phyloP scores from a whole-genome alignment of 2,113 vertebrate species.

The Myotis brandtii region DNA sequence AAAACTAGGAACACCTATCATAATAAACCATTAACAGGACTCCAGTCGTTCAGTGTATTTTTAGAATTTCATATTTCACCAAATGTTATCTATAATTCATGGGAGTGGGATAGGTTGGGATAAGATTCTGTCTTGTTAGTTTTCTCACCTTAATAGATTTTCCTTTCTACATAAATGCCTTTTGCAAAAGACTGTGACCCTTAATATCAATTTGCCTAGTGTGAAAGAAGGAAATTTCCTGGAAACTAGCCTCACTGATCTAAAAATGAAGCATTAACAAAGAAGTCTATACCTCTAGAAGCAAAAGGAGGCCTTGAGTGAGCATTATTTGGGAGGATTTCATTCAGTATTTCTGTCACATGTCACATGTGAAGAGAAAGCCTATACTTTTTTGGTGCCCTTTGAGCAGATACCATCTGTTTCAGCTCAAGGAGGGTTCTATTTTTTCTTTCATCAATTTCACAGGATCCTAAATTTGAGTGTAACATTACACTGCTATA shows the following conservation, averaged over 20 bases:
- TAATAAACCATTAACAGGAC: slow-evolving; percentile 83
- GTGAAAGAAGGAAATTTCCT: slow-evolving; percentile 44
- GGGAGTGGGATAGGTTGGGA: slow-evolving; percentile 67
- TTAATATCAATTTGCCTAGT: slow-evolving; percentile 61
- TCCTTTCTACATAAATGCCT: slow-evolving; percentile 63
- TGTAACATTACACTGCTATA: neutral
- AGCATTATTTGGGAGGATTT: slow-evolving; percentile 1
- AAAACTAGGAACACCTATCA: slow-evolving; percentile 77
- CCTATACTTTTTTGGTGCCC: neutral
- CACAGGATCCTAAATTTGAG: neutral
- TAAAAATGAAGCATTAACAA: neutral
- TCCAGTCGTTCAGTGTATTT: slow-evolving; percentile 81
- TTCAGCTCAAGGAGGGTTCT: neutral
- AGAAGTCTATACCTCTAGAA: neutral
- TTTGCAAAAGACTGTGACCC: slow-evolving; percentile 63
- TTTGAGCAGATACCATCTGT: neutral
- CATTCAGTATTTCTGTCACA: slow-evolving; percentile 11
- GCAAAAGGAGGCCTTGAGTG: neutral
- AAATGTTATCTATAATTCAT: slow-evolving; percentile 81
- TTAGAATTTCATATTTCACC: slow-evolving; percentile 82
- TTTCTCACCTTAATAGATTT: slow-evolving; percentile 75
- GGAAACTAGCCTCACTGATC: slow-evolving; percentile 34
- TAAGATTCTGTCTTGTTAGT: slow-evolving; percentile 68
- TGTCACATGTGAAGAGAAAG: neutral
- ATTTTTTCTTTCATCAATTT: neutral